A percentile compares a stretch with the other conserved stretches of the same genome.
These are phyloP conservation scores for Albula goreensis DNA, from an alignment of 2,113 vertebrate genomes.

Conservation along the genomic window DNA sequence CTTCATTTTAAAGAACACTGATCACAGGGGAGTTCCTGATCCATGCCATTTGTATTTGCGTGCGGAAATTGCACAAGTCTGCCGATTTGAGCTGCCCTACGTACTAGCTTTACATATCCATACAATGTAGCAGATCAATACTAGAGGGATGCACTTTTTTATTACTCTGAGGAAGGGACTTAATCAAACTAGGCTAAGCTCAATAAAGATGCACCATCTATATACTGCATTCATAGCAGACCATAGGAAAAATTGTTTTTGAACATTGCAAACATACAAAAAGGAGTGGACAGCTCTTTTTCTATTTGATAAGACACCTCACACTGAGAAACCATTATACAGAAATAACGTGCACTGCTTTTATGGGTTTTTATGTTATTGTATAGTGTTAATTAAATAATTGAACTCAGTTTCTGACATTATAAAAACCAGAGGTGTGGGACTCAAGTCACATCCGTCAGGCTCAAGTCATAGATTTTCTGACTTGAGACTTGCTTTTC, in stretches of 20 bases:
- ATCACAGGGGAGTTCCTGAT: conserved; percentile 9
- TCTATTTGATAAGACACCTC: no score
- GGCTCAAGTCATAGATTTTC: no score
- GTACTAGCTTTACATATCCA: background rate
- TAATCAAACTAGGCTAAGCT: background rate
- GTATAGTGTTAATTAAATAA: no score
- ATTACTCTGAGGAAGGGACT: background rate
- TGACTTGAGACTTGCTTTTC: no score
- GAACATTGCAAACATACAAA: background rate
- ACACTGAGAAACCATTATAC: no score
- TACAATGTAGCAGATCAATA: background rate
- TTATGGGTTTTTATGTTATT: no score
- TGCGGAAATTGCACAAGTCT: background rate
- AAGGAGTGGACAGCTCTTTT: background rate
- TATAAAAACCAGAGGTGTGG: no score
- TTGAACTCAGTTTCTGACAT: no score
- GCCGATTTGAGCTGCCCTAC: background rate
- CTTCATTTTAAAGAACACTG: conserved; percentile 24
- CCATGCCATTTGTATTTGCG: background rate
- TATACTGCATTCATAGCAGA: background rate
- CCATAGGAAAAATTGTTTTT: background rate
- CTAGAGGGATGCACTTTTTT: background rate
- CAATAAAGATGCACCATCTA: background rate
- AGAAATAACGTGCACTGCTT: no score
- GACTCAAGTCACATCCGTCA: no score